Conservation (phyloP, 2,888 invertebrate genomes). For the Callyntrura guangdongensis region DNA sequence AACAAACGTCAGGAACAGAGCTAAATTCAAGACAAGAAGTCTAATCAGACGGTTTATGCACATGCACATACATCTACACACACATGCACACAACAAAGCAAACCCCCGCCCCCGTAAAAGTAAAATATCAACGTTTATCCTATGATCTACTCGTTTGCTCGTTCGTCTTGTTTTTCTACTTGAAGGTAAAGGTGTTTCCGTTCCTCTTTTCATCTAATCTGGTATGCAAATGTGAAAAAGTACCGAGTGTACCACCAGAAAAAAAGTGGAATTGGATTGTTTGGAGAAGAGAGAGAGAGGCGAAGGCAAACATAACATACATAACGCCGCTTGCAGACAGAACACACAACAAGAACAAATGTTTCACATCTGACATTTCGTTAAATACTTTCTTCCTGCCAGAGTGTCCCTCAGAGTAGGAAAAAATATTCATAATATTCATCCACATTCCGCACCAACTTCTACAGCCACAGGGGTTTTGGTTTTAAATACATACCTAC, state of each 20-base stretch:
- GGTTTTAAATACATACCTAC: background rate
- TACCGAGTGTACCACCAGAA: background rate
- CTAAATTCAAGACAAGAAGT: background rate
- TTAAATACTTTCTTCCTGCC: constrained; percentile 50
- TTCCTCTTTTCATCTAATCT: constrained; percentile 50
- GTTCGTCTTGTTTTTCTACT: background rate
- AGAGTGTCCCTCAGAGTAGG: background rate
- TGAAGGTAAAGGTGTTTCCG: constrained; percentile 53
- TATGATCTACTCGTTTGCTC: background rate
- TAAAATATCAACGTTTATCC: background rate
- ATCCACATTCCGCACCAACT: constrained; percentile 23
- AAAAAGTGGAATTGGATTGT: background rate
- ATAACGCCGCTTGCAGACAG: background rate
- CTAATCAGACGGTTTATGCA: too few relatives aligned
- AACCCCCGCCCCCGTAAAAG: too few relatives aligned
- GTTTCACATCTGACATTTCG: constrained; percentile 57
- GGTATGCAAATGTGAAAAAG: constrained; percentile 23
- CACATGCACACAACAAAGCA: background rate
- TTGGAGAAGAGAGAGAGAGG: background rate
- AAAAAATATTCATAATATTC: constrained; percentile 12
- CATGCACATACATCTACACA: too few relatives aligned
- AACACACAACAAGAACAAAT: constrained; percentile 35
- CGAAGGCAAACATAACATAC: background rate
- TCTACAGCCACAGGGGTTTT: background rate
- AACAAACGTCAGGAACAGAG: background rate